phyloP scores from a whole-genome alignment of 2,888 invertebrate species.

The Phaedon cochleariae region DNA sequence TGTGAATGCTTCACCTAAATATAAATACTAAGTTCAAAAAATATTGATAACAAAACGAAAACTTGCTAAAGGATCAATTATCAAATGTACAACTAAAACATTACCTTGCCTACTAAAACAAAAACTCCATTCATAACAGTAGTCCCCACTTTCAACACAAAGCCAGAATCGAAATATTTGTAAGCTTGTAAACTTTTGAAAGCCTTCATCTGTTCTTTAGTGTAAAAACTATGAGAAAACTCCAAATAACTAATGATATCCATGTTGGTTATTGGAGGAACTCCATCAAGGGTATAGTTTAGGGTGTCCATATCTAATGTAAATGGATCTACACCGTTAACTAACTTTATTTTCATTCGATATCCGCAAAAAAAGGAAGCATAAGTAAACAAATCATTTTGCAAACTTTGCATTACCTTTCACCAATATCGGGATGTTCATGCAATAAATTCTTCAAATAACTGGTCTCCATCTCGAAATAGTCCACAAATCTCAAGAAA shows the following conservation, averaged over 20 bases:
- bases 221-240: slow-evolving; percentile 7
- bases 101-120: slow-evolving; percentile 22
- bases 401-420: too few relatives aligned
- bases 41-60: not conserved
- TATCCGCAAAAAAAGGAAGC: too few relatives aligned
- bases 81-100: not conserved
- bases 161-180: slow-evolving; percentile 20
- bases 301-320: too few relatives aligned
- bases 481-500: too few relatives aligned
- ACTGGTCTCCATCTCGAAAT: too few relatives aligned
- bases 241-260: slow-evolving; percentile 9
- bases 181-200: slow-evolving; percentile 9
- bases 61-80: not conserved
- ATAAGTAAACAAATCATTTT: too few relatives aligned
- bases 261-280: slow-evolving; percentile 14
- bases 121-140: not conserved
- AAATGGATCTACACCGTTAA: too few relatives aligned
- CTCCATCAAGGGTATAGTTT: not conserved
- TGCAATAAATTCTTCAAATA: too few relatives aligned
- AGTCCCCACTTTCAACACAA: slow-evolving; percentile 12
- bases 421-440: too few relatives aligned
- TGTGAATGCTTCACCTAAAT: slow-evolving; percentile 35
- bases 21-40: not conserved
- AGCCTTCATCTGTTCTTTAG: slow-evolving; percentile 9
- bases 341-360: too few relatives aligned